Evolutionary conservation across 2,888 invertebrate genomes (phyloP).

Genomic region (Dolichopus griseipennis): DNA sequence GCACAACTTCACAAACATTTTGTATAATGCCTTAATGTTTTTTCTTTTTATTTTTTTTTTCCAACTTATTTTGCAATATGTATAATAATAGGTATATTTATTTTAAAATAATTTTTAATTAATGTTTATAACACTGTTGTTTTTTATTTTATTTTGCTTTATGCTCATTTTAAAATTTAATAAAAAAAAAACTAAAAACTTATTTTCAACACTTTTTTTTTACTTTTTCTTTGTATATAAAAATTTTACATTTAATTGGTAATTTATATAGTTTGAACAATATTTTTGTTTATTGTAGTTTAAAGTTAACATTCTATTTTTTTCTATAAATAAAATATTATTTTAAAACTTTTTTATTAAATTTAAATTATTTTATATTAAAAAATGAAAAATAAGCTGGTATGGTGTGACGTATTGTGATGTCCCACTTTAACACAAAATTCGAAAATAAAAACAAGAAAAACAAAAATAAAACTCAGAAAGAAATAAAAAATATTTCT

Average conservation of each 20-base stretch:
- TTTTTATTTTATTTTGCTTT: neutral
- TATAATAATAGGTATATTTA: no score
- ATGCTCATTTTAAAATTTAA: no score
- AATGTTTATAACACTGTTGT: neutral
- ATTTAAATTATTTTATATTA: neutral
- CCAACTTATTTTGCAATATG: no score
- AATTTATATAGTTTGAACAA: no score
- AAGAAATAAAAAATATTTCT: no score
- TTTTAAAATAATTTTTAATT: neutral
- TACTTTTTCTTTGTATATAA: no score
- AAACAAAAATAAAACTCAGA: neutral
- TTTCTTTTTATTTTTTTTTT: no score
- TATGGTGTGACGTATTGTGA: conserved; percentile 1
- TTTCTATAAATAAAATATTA: neutral
- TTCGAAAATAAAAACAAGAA: neutral
- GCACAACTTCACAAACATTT: neutral
- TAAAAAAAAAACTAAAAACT: neutral
- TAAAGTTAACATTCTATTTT: neutral
- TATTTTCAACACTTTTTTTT: no score
- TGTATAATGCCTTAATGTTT: neutral
- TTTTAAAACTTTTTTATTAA: neutral
- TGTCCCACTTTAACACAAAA: neutral
- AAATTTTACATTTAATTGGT: no score
- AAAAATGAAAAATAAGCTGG: neutral
- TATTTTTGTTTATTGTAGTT: no score